Evolutionary conservation across 2,888 invertebrate species (phyloP).

Genomic region (Acrobasis consociella): DNA sequence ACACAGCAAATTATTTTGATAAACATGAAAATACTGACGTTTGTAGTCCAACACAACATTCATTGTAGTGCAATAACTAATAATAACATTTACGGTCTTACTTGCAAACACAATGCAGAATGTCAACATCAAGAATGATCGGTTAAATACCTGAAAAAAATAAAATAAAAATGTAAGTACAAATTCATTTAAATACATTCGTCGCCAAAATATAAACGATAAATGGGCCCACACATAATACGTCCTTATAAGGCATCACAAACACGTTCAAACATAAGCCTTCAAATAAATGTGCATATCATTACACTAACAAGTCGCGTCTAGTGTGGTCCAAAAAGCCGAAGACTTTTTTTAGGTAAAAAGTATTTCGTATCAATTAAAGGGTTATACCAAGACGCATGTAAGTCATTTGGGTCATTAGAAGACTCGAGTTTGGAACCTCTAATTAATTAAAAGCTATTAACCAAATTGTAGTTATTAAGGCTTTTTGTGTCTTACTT

Average conservation of each 20-base stretch:
- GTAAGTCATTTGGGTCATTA: constrained; percentile 67
- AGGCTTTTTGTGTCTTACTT: constrained; percentile 24
- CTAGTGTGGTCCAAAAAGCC: constrained; percentile 67
- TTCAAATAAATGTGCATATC: constrained; percentile 79
- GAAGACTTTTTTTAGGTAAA: constrained; percentile 51
- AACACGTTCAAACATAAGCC: constrained; percentile 53
- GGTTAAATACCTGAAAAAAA: constrained; percentile 12
- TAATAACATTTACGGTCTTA: too few species aligned
- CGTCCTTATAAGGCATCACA: constrained; percentile 32
- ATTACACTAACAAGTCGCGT: constrained; percentile 68
- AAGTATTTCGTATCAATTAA: constrained; percentile 68
- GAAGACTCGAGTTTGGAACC: constrained; percentile 63
- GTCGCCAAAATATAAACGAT: not conserved
- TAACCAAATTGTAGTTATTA: constrained; percentile 67
- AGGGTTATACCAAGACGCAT: constrained; percentile 56
- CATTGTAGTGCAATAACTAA: too few species aligned
- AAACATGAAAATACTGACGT: too few species aligned
- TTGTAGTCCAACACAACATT: too few species aligned
- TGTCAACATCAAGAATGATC: not conserved
- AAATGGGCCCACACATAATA: constrained; percentile 16
- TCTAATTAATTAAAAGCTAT: constrained; percentile 74
- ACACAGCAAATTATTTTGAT: too few species aligned
- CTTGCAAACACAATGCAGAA: too few species aligned
- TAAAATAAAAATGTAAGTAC: not conserved
- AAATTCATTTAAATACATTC: not conserved